A percentile compares a stretch with the other conserved stretches of the same genome.
Evolutionary conservation across 2,888 invertebrate genomes (phyloP).

Genomic region (Tiliacea aurago): DNA sequence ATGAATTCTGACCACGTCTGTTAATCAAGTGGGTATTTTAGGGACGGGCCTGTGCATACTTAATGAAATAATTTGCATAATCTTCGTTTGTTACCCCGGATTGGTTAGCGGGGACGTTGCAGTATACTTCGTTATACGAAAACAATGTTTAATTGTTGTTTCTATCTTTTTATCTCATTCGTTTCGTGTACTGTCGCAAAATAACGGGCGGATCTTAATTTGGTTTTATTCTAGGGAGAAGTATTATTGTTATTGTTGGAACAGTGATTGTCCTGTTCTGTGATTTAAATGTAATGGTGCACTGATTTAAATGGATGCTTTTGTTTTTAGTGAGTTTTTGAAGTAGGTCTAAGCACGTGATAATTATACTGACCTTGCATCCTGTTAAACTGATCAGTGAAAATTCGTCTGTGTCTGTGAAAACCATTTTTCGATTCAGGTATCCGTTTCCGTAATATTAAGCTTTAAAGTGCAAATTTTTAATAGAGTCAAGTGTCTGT

Average conservation of each 20-base stretch:
- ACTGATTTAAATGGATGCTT: slow-evolving; percentile 2
- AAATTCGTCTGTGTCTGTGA: too few relatives aligned
- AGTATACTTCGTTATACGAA: slow-evolving; percentile 52
- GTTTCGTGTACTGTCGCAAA: slow-evolving; percentile 30
- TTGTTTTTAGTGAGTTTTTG: background rate
- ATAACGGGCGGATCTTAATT: slow-evolving; percentile 39
- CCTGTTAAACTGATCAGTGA: background rate
- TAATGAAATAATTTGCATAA: slow-evolving; percentile 73
- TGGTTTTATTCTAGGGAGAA: slow-evolving; percentile 40
- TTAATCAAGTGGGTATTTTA: slow-evolving; percentile 74
- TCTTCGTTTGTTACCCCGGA: slow-evolving; percentile 68
- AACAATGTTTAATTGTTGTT: slow-evolving; percentile 63
- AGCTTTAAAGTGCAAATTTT: too few relatives aligned
- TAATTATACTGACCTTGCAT: background rate
- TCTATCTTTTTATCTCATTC: slow-evolving; percentile 52
- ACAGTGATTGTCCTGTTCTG: slow-evolving; percentile 17
- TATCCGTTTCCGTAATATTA: too few relatives aligned
- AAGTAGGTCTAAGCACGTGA: too few relatives aligned
- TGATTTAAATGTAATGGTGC: slow-evolving; percentile 16
- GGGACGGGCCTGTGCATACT: slow-evolving; percentile 64
- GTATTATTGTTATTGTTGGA: slow-evolving; percentile 40
- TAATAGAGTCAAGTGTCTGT: too few relatives aligned
- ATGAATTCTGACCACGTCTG: slow-evolving; percentile 66
- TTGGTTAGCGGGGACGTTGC: slow-evolving; percentile 59
- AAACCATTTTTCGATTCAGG: too few relatives aligned